These are phyloP conservation scores for Eupithecia insigniata DNA, from an alignment of 2,888 invertebrate species.

Conservation along the genomic window DNA sequence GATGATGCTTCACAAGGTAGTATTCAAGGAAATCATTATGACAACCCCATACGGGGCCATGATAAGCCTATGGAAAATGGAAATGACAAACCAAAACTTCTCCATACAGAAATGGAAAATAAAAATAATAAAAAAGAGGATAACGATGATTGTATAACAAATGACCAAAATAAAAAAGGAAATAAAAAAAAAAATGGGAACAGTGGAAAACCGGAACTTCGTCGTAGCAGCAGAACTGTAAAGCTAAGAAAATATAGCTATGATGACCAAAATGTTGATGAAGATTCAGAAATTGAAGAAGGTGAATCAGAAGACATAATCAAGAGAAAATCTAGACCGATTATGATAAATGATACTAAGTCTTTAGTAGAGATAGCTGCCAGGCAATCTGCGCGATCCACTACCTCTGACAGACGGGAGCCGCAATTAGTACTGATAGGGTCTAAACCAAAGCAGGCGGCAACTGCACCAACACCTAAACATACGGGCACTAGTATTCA, in stretches of 20 bases:
- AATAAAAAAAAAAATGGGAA: constrained; percentile 18
- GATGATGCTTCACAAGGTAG: constrained; percentile 61
- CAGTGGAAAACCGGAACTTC: constrained; percentile 49
- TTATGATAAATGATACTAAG: constrained; percentile 89
- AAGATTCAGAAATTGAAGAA: constrained; percentile 87
- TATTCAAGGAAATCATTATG: constrained; percentile 53
- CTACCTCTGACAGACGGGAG: constrained; percentile 84
- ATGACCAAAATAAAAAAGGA: constrained; percentile 48
- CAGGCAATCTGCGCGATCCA: constrained; percentile 67
- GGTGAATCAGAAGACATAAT: constrained; percentile 85
- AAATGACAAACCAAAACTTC: constrained; percentile 64
- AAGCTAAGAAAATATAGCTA: constrained; percentile 84
- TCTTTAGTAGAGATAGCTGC: constrained; percentile 88
- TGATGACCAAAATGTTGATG: constrained; percentile 80
- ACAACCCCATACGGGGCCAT: constrained; percentile 60
- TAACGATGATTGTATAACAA: constrained; percentile 47
- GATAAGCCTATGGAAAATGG: constrained; percentile 59
- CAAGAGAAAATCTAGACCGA: constrained; percentile 65
- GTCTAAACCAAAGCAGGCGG: constrained; percentile 84
- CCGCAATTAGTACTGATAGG: constrained; percentile 91
- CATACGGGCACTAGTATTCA: constrained; percentile 48
- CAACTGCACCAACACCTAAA: constrained; percentile 84
- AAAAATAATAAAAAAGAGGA: constrained; percentile 77
- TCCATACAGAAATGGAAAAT: constrained; percentile 73
- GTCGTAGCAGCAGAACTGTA: constrained; percentile 71